A percentile compares a stretch with the other conserved stretches of the same genome.
Conservation (phyloP, 2,797 vertebrate genomes). For the Microctenopoma lineatum region DNA sequence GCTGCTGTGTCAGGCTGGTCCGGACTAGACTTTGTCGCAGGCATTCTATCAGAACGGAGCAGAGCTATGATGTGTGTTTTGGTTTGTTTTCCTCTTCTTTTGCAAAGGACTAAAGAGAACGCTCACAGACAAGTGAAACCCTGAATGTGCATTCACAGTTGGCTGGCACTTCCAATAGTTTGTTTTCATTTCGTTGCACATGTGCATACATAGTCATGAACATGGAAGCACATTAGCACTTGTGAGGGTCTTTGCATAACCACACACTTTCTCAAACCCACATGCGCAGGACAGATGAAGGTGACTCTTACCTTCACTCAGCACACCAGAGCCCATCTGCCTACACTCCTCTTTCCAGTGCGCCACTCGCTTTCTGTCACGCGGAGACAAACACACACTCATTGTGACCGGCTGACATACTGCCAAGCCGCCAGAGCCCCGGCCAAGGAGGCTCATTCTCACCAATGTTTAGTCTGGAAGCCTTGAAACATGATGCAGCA, state of each 20-base stretch:
- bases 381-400: slow-evolving; percentile 41
- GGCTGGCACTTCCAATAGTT: slow-evolving; percentile 4
- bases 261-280: slow-evolving; percentile 26
- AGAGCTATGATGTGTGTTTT: slow-evolving; percentile 26
- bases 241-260: slow-evolving; percentile 22
- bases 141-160: slow-evolving; percentile 10
- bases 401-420: slow-evolving; percentile 61
- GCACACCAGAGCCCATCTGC: slow-evolving; percentile 75
- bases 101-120: slow-evolving; percentile 1
- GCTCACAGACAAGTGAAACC: slow-evolving; percentile 30
- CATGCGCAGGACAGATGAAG: slow-evolving; percentile 74
- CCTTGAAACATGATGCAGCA: slow-evolving; percentile 55
- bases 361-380: slow-evolving; percentile 57
- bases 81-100: slow-evolving; percentile 21
- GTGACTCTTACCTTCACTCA: slow-evolving; percentile 79
- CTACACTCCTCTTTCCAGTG: slow-evolving; percentile 52
- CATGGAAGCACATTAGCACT: slow-evolving; percentile 48
- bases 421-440: slow-evolving; percentile 56
- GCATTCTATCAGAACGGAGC: slow-evolving; percentile 34
- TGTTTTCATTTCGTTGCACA: slow-evolving; percentile 26
- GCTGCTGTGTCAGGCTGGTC: slow-evolving; percentile 64
- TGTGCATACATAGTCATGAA: slow-evolving; percentile 43
- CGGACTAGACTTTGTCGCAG: slow-evolving; percentile 48
- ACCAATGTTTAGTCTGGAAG: slow-evolving; percentile 65
- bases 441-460: slow-evolving; percentile 62